phyloP scores from a whole-genome alignment of 2,797 vertebrate genomes.

The Gouania willdenowi region DNA sequence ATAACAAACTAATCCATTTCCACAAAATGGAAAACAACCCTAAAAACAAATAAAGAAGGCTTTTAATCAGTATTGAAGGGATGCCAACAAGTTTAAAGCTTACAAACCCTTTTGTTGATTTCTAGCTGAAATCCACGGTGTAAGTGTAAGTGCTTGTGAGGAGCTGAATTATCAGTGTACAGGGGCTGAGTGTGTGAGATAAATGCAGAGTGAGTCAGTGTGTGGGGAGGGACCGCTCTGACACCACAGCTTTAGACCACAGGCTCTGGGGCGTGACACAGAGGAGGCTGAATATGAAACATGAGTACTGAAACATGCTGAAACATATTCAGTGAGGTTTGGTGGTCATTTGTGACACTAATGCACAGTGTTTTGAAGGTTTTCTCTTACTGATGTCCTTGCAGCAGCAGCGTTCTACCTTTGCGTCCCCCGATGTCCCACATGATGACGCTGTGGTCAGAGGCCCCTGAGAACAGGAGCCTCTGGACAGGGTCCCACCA shows the following conservation, averaged over 20 bases:
- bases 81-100: too few species aligned
- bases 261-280: neutral
- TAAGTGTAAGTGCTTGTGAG: too few species aligned
- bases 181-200: conserved; percentile 1
- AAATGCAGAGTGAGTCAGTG: conserved; percentile 2
- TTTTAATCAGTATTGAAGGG: too few species aligned
- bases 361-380: too few species aligned
- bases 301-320: too few species aligned
- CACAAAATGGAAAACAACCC: too few species aligned
- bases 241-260: conserved; percentile 23
- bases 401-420: conserved; percentile 87
- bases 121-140: too few species aligned
- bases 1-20: too few species aligned
- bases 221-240: conserved; percentile 18
- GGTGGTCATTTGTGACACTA: neutral
- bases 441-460: conserved; percentile 97
- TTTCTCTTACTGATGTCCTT: conserved; percentile 90
- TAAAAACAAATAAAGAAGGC: too few species aligned
- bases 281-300: neutral
- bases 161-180: conserved; percentile 33
- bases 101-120: too few species aligned
- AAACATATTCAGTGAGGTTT: too few species aligned
- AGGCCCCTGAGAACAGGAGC: conserved; percentile 93
- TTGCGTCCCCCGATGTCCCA: conserved; percentile 98
- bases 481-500: conserved; percentile 95